A percentile compares a stretch with the other conserved stretches of the same genome.
Conservation (phyloP, 2,113 vertebrate genomes). For the Neodon shergylaensis region DNA sequence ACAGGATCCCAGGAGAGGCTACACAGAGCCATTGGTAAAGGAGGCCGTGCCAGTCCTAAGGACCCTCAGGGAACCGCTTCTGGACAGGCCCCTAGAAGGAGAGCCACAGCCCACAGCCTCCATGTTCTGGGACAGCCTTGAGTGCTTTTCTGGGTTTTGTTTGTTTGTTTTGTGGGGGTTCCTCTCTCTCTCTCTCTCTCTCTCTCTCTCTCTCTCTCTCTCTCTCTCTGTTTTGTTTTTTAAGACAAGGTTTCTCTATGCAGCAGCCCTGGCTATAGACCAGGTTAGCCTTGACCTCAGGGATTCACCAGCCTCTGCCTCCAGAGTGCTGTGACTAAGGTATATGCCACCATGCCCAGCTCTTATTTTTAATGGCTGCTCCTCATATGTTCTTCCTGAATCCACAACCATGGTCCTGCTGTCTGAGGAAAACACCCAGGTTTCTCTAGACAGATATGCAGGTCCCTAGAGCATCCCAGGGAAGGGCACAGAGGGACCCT, state of each 20-base stretch:
- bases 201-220: too few species aligned
- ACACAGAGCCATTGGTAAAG: not conserved
- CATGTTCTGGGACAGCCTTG: not conserved
- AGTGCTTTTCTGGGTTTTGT: not conserved
- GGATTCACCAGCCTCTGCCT: not conserved
- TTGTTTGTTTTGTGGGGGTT: not conserved
- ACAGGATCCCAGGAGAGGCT: not conserved
- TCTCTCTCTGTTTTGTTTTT: too few species aligned
- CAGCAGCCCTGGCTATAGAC: not conserved
- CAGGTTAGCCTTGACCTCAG: not conserved
- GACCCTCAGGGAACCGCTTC: not conserved
- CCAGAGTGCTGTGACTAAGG: not conserved
- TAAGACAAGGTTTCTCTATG: too few species aligned
- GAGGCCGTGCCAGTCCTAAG: not conserved
- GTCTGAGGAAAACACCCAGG: conserved; percentile 77
- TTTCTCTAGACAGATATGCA: conserved; percentile 10
- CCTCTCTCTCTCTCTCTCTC: not conserved
- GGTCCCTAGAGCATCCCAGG: conserved; percentile 74
- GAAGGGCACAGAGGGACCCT: conserved; percentile 46
- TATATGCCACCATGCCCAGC: not conserved
- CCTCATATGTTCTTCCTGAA: conserved; percentile 46
- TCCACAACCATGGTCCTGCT: conserved; percentile 63
- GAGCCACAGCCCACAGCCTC: fast-evolving
- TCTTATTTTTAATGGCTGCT: conserved; percentile 77
- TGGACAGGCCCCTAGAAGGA: not conserved